These are phyloP conservation scores for Uloborus diversus DNA, from an alignment of 1,140 invertebrate species.

Conservation along the genomic window DNA sequence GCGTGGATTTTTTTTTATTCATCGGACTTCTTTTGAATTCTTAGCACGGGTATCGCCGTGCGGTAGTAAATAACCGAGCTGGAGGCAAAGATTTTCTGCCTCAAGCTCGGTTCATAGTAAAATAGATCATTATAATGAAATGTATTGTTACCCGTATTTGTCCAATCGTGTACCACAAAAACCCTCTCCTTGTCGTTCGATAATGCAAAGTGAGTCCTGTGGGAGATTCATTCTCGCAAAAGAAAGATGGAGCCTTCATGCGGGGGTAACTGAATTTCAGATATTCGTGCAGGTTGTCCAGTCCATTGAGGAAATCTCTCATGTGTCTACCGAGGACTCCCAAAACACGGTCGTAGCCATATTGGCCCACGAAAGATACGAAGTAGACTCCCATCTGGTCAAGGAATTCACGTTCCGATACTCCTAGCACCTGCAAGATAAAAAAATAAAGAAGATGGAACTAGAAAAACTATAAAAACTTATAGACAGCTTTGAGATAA, in stretches of 20 bases:
- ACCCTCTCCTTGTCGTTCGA: conserved; percentile 88
- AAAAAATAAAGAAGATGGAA: too few relatives aligned
- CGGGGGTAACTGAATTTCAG: conserved; percentile 95
- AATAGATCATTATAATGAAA: conserved; percentile 85
- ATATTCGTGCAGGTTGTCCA: conserved; percentile 98
- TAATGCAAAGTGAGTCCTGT: conserved; percentile 90
- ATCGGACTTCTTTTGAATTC: too few relatives aligned
- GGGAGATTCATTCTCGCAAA: conserved; percentile 93
- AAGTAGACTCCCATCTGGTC: conserved; percentile 80
- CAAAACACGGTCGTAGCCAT: conserved; percentile 90
- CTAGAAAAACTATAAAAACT: too few relatives aligned
- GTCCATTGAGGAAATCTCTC: conserved; percentile 93
- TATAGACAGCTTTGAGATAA: too few relatives aligned
- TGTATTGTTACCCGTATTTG: conserved; percentile 87
- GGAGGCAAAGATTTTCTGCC: too few relatives aligned
- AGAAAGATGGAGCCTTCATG: conserved; percentile 92
- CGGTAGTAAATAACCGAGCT: too few relatives aligned
- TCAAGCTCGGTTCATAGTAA: conserved; percentile 94
- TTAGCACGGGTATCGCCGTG: too few relatives aligned
- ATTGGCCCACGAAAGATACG: conserved; percentile 73
- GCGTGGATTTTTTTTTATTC: too few relatives aligned
- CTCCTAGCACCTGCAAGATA: conserved; percentile 85
- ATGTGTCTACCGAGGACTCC: conserved; percentile 89
- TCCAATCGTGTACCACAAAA: conserved; percentile 96
- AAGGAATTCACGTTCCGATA: conserved; percentile 86